A percentile compares a stretch with the other conserved stretches of the same genome.
Conservation (phyloP, 1,140 invertebrate species). For the Paracyclopina nana region DNA sequence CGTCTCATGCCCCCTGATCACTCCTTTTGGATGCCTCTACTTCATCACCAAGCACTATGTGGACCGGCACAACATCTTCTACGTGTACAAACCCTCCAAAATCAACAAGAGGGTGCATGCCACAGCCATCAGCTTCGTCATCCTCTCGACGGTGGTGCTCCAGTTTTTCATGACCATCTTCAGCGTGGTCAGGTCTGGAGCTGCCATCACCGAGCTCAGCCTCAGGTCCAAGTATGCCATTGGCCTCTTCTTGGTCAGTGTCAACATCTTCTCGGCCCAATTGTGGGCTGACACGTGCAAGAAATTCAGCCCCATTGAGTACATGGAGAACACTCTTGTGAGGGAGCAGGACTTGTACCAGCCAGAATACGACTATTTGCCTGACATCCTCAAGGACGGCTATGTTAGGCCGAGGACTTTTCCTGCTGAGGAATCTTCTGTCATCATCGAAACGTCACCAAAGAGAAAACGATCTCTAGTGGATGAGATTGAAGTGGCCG, state of each 20-base stretch:
- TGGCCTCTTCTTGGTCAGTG: slow-evolving; percentile 32
- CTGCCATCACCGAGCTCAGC: no score
- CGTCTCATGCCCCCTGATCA: slow-evolving; percentile 74
- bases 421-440: no score
- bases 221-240: slow-evolving; percentile 28
- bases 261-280: slow-evolving; percentile 33
- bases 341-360: background rate
- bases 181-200: slow-evolving; percentile 23
- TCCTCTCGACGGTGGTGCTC: slow-evolving; percentile 36
- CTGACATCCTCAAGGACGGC: background rate
- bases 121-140: slow-evolving; percentile 40
- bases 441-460: no score
- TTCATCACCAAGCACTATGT: slow-evolving; percentile 73
- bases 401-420: no score
- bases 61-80: slow-evolving; percentile 86
- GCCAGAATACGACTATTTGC: background rate
- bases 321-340: slow-evolving; percentile 8
- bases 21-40: slow-evolving; percentile 71
- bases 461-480: no score
- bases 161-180: slow-evolving; percentile 37
- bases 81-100: slow-evolving; percentile 64
- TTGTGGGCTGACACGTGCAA: slow-evolving; percentile 37
- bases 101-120: slow-evolving; percentile 39
- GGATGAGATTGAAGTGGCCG: no score
- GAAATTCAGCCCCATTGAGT: slow-evolving; percentile 30